phyloP scores from a whole-genome alignment of 2,888 invertebrate genomes.

The Tromatobia lineatoria region DNA sequence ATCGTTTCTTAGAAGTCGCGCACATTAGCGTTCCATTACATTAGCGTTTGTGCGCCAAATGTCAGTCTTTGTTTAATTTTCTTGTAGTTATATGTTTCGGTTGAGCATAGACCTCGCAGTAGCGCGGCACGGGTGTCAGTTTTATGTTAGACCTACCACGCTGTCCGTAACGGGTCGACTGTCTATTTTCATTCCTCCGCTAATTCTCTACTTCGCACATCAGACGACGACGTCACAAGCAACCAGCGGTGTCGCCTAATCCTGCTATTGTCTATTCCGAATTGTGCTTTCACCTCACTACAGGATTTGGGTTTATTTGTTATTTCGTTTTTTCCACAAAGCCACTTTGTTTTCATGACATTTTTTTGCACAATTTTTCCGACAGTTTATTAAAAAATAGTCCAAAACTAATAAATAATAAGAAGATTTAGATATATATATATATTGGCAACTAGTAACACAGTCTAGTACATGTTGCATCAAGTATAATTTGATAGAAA shows the following conservation, averaged over 20 bases:
- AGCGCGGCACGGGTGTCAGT: conserved; percentile 7
- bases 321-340: too few species aligned
- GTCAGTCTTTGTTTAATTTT: neutral
- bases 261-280: neutral
- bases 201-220: neutral
- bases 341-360: too few species aligned
- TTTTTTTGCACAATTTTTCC: too few species aligned
- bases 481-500: too few species aligned
- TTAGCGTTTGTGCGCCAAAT: conserved; percentile 19
- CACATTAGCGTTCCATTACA: conserved; percentile 4
- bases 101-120: conserved; percentile 7
- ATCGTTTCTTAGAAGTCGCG: neutral
- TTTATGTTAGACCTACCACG: conserved; percentile 9
- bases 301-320: too few species aligned
- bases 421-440: too few species aligned
- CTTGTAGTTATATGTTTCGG: neutral
- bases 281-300: too few species aligned
- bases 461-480: too few species aligned
- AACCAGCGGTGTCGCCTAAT: neutral
- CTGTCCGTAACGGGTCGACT: conserved; percentile 6
- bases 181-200: conserved; percentile 42
- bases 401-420: too few species aligned
- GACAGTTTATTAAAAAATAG: too few species aligned
- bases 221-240: neutral
- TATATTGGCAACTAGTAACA: too few species aligned